A percentile compares a stretch with the other conserved stretches of the same genome.
Conservation (phyloP, 35 echinoderm and acorn worm species). For the Ophiothrix spiculata region DNA sequence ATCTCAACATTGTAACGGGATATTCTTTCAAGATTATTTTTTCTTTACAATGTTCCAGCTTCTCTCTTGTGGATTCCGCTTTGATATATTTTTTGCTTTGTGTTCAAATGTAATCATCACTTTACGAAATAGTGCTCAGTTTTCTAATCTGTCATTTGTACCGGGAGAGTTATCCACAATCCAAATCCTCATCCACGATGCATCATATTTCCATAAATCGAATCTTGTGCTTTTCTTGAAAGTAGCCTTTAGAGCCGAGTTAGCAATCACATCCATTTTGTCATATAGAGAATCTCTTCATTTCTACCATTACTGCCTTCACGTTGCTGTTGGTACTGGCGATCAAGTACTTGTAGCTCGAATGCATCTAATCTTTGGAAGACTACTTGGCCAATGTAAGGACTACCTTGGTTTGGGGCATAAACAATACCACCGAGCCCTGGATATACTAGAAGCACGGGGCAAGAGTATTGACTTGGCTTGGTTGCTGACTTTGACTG, state of each 20-base stretch:
- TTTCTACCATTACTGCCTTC: neutral
- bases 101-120: neutral
- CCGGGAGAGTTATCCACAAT: neutral
- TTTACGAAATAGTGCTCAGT: neutral
- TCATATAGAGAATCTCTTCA: neutral
- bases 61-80: neutral
- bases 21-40: neutral
- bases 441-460: neutral
- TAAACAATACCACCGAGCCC: neutral
- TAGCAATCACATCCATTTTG: neutral
- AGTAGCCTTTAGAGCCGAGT: neutral
- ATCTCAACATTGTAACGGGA: too few relatives aligned
- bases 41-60: neutral
- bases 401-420: neutral
- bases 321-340: neutral
- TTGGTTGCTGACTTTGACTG: neutral
- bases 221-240: neutral
- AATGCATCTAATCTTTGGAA: neutral
- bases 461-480: neutral
- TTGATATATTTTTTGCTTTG: neutral
- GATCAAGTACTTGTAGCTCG: neutral
- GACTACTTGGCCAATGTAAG: neutral
- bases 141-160: neutral
- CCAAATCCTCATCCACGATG: neutral
- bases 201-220: neutral